Evolutionary conservation across 2,888 invertebrate species (phyloP).

Genomic region (Hirtodrosophila trivittata): DNA sequence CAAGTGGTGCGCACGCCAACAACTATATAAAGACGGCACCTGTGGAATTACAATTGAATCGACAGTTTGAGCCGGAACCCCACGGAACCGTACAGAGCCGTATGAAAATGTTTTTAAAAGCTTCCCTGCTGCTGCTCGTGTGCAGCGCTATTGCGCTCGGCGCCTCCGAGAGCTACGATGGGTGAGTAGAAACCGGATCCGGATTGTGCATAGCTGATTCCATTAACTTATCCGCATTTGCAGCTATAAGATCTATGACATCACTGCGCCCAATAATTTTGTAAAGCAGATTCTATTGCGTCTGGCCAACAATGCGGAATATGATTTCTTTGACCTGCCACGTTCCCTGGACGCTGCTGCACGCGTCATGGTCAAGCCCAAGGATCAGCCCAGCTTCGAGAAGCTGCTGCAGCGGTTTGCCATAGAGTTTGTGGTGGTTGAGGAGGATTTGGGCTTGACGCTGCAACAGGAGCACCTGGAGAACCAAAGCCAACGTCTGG

Average conservation of each 20-base stretch:
- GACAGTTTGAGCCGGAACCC: slow-evolving; percentile 39
- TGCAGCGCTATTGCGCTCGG: slow-evolving; percentile 41
- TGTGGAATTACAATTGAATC: slow-evolving; percentile 40
- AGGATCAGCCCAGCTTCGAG: slow-evolving; percentile 75
- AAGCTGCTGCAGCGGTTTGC: slow-evolving; percentile 50
- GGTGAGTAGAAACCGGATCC: slow-evolving; percentile 49
- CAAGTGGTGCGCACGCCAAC: slow-evolving; percentile 23
- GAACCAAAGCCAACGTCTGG: slow-evolving; percentile 49
- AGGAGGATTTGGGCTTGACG: slow-evolving; percentile 68
- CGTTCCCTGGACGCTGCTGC: slow-evolving; percentile 62
- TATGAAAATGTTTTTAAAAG: slow-evolving; percentile 52
- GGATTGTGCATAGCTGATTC: no score
- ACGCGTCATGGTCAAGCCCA: slow-evolving; percentile 80
- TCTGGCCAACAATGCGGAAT: slow-evolving; percentile 51
- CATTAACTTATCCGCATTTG: no score
- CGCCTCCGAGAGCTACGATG: slow-evolving; percentile 53
- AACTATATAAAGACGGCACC: slow-evolving; percentile 50
- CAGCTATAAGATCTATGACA: slow-evolving; percentile 79
- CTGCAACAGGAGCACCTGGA: slow-evolving; percentile 59
- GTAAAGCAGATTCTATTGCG: slow-evolving; percentile 58
- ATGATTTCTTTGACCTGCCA: slow-evolving; percentile 79
- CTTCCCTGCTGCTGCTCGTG: slow-evolving; percentile 47
- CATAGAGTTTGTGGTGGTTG: slow-evolving; percentile 63
- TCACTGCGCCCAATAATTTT: slow-evolving; percentile 43
- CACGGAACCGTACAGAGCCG: slow-evolving; percentile 45